Evolutionary conservation across 2,797 vertebrate species (phyloP), one percentile per base, ranked within the genome.

Genomic region (Clarias laeviceps): DNA sequence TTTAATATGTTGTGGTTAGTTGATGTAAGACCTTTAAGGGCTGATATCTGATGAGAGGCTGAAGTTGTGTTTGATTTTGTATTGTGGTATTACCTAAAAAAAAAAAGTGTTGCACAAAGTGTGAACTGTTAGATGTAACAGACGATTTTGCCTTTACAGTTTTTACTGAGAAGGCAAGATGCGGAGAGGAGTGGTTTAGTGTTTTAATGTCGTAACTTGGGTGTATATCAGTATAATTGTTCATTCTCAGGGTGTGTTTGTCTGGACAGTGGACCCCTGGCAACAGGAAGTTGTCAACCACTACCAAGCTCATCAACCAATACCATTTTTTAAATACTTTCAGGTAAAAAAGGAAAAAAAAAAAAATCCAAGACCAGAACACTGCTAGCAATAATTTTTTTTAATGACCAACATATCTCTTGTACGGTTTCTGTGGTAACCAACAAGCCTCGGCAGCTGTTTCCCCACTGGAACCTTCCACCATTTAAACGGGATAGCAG

Each of bases 351-450:
- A 62, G 12, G 5, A 50, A 50, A 81, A 82, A 65, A 57, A 73
- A 59, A 69, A 56, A 15, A 61, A 50, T n/a, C 59, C 40, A 78
- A 78, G 56, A 82, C 6, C 87, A 32, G 80, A 84, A 80, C 78
- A 82, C 40, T 80, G 85, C 87, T 94, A 94, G 91, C 92, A 94
- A 93, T 93, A 93, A 90, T 88, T 92, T 81, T 91, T 77, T 92
- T 91, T 91, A 93, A 93, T 93, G 90, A 93, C 93, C 93, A 95
- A 94, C 93, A 91, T 92, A 93, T 94, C 90, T 93, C 92, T 93
- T 92, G 88, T 93, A 90, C 77, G 76, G 89, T 89, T 94, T 92
- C 92, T 87, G 84, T 83, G 65, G 92, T 91, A 94, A 94, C 92
- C 85, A 92, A 91, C 86, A 92, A 91, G 90, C 62, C 77, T 73